These are phyloP conservation scores for Chloropsis cyanopogon DNA, from an alignment of 2,113 vertebrate species.

Conservation along the genomic window DNA sequence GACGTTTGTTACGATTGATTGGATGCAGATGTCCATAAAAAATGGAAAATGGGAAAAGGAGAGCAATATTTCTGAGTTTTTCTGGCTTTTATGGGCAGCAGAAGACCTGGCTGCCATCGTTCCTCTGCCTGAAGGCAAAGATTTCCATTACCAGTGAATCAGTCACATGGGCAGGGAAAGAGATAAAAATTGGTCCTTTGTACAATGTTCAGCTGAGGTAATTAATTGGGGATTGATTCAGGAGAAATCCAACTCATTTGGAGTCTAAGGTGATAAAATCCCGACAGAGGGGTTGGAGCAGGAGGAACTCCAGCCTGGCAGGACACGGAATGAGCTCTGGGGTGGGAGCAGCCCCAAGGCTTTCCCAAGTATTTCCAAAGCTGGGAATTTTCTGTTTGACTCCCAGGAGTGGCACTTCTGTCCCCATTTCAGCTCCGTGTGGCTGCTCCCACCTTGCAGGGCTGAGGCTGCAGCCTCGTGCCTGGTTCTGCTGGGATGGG, in stretches of 20 bases:
- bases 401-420: neutral
- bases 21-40: neutral
- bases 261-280: neutral
- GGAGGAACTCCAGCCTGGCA: neutral
- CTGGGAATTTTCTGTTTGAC: neutral
- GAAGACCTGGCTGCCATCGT: neutral
- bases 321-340: neutral
- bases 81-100: neutral
- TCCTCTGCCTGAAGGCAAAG: neutral
- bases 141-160: neutral
- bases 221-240: conserved; percentile 50
- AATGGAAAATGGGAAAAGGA: neutral
- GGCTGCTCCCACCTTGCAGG: neutral
- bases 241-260: neutral
- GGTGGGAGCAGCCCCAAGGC: neutral
- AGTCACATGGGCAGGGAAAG: neutral
- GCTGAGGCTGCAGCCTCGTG: neutral
- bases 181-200: neutral
- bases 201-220: neutral
- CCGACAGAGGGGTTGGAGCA: neutral
- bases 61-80: neutral
- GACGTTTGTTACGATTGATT: neutral
- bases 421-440: neutral
- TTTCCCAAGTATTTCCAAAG: neutral
- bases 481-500: neutral